Percentiles rank a stretch among this genome's conserved stretches.
phyloP scores from a whole-genome alignment of 1,140 invertebrate genomes.

The Daktulosphaira vitifoliae region DNA sequence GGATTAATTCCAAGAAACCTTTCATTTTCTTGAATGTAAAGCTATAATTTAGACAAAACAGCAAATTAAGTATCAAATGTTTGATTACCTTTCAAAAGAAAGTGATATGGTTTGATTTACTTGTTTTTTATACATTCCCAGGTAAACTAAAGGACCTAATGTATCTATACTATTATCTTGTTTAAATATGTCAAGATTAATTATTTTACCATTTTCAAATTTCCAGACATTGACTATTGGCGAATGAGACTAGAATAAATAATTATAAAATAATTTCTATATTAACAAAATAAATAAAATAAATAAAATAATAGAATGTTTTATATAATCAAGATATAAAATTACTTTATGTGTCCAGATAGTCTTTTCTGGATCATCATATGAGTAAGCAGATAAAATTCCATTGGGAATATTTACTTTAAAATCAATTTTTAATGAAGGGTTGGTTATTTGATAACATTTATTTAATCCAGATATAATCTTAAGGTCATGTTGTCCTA shows the following conservation, averaged over 20 bases:
- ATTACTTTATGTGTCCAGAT: slow-evolving; percentile 64
- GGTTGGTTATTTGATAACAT: slow-evolving; percentile 43
- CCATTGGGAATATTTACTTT: slow-evolving; percentile 67
- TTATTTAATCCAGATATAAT: slow-evolving; percentile 44
- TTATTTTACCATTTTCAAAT: slow-evolving; percentile 53
- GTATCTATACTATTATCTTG: slow-evolving; percentile 40
- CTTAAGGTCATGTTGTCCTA: slow-evolving; percentile 74
- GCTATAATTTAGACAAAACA: slow-evolving; percentile 44
- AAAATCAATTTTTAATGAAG: slow-evolving; percentile 49
- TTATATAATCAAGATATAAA: neutral
- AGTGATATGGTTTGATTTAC: slow-evolving; percentile 39
- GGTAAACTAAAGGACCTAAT: slow-evolving; percentile 59
- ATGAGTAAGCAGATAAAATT: slow-evolving; percentile 55
- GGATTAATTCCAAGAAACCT: neutral
- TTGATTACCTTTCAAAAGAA: no score
- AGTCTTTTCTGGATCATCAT: slow-evolving; percentile 47
- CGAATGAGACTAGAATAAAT: slow-evolving; percentile 56
- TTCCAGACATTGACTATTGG: slow-evolving; percentile 80
- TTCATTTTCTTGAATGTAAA: slow-evolving; percentile 67
- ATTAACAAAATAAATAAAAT: neutral
- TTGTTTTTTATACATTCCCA: slow-evolving; percentile 78
- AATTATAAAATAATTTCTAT: slow-evolving; percentile 17
- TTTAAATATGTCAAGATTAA: slow-evolving; percentile 66
- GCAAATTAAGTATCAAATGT: no score
- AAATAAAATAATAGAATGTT: slow-evolving; percentile 10